Percentiles rank a stretch among this genome's conserved stretches.
phyloP scores from a whole-genome alignment of 37 sponge, comb jelly and placozoan species.

The Cliona cf. orientalis region DNA sequence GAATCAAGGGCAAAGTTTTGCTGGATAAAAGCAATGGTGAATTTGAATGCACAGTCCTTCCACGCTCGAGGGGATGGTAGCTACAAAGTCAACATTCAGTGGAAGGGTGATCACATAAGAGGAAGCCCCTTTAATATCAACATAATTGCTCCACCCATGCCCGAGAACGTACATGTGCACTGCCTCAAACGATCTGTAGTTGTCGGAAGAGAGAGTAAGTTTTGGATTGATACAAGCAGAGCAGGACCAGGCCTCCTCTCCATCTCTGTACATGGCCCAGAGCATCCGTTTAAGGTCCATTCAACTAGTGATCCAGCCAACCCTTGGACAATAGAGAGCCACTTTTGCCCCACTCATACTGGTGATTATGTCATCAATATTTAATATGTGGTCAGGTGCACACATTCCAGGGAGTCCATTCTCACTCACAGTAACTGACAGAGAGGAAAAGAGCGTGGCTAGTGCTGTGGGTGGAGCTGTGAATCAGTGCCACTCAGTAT shows the following conservation, averaged over 20 bases:
- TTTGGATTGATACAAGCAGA: conserved; percentile 58
- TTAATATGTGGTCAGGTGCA: conserved; percentile 64
- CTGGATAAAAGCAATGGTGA: too few relatives aligned
- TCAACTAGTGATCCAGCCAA: conserved; percentile 47
- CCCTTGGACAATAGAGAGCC: conserved; percentile 46
- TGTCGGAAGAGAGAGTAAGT: conserved; percentile 45
- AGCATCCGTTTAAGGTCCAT: conserved; percentile 68
- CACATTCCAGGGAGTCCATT: conserved; percentile 81
- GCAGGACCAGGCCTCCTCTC: conserved; percentile 71
- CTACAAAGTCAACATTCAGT: conserved; percentile 55
- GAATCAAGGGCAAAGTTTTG: too few relatives aligned
- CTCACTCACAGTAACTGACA: not conserved
- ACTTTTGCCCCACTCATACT: conserved; percentile 49
- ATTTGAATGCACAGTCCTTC: too few relatives aligned
- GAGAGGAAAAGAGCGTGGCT: not conserved
- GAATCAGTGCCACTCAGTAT: too few relatives aligned
- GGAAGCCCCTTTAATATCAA: conserved; percentile 73
- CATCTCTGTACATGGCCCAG: conserved; percentile 66
- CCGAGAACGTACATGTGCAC: conserved; percentile 53
- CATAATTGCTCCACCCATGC: conserved; percentile 51
- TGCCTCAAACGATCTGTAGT: conserved; percentile 33
- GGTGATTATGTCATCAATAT: conserved; percentile 63
- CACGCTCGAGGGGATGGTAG: too few relatives aligned
- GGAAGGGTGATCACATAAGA: conserved; percentile 52
- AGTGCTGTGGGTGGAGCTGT: too few relatives aligned